Evolutionary conservation across 2,113 vertebrate species (phyloP).

Genomic region (Spilogale gracilis): DNA sequence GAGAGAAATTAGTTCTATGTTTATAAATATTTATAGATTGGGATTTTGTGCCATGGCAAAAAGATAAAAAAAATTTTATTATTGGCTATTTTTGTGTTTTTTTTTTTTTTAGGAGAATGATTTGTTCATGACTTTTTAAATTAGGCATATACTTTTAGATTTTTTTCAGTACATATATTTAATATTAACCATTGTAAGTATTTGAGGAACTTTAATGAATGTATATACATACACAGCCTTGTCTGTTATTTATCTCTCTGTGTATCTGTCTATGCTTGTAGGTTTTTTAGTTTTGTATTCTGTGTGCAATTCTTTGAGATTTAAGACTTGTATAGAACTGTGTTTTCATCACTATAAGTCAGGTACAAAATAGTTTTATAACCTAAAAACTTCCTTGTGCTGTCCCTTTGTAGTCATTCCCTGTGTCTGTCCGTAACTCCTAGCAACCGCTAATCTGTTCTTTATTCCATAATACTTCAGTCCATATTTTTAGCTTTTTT

Average conservation of each 20-base stretch:
- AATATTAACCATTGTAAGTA: background rate
- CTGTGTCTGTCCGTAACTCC: fast-evolving
- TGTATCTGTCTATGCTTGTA: background rate
- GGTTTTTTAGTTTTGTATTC: background rate
- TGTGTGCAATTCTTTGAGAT: background rate
- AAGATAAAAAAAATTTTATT: background rate
- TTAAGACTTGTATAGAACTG: background rate
- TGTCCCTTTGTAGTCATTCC: background rate
- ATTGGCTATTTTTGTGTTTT: background rate
- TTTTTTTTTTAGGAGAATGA: background rate
- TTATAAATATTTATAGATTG: background rate
- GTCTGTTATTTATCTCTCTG: background rate
- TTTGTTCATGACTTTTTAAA: background rate
- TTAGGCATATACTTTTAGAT: background rate
- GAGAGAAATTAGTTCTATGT: background rate
- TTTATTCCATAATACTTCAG: background rate
- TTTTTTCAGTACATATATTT: background rate
- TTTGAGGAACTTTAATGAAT: slow-evolving; percentile 19
- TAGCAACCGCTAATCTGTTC: background rate
- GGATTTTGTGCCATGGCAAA: background rate
- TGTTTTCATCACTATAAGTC: background rate
- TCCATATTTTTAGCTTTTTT: background rate
- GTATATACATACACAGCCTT: background rate
- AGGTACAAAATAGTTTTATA: background rate
- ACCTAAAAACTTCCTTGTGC: background rate